A percentile compares a stretch with the other conserved stretches of the same genome.
Conservation (phyloP, 2,113 vertebrate genomes). For the Diglossa brunneiventris region DNA sequence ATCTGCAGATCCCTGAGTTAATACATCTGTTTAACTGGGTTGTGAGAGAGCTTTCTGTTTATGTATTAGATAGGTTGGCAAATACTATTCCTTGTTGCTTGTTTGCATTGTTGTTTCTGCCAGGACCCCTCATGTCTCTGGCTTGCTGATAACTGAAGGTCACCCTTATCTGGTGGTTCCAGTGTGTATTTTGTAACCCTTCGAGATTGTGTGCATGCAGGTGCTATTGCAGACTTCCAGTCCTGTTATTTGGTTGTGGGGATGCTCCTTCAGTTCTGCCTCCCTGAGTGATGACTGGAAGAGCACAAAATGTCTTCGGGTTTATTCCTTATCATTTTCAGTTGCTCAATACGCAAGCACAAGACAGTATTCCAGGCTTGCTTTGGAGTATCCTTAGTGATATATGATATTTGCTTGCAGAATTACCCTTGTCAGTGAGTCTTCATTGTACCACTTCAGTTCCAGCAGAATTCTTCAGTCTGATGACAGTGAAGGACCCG, state of each 20-base stretch:
- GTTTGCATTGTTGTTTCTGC: neutral
- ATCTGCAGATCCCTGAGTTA: neutral
- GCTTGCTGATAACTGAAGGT: neutral
- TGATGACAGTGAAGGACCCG: neutral
- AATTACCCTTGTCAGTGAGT: neutral
- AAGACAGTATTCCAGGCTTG: neutral
- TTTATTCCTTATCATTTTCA: neutral
- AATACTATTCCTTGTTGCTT: neutral
- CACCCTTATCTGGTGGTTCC: neutral
- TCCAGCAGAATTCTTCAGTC: neutral
- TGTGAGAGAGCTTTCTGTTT: neutral
- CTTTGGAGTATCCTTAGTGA: neutral
- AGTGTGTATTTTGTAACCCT: neutral
- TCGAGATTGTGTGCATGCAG: accelerated
- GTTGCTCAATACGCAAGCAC: neutral
- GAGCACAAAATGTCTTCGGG: neutral
- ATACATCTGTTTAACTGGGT: neutral
- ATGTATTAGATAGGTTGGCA: neutral
- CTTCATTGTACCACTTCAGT: neutral
- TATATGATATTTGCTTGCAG: neutral
- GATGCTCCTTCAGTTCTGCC: neutral
- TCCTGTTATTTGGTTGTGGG: neutral
- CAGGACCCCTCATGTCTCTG: neutral
- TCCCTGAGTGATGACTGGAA: neutral
- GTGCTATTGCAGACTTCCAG: neutral